Percentiles rank a stretch among this genome's conserved stretches.
phyloP scores from a whole-genome alignment of 2,113 vertebrate genomes.

The Hippocampus mohnikei region DNA sequence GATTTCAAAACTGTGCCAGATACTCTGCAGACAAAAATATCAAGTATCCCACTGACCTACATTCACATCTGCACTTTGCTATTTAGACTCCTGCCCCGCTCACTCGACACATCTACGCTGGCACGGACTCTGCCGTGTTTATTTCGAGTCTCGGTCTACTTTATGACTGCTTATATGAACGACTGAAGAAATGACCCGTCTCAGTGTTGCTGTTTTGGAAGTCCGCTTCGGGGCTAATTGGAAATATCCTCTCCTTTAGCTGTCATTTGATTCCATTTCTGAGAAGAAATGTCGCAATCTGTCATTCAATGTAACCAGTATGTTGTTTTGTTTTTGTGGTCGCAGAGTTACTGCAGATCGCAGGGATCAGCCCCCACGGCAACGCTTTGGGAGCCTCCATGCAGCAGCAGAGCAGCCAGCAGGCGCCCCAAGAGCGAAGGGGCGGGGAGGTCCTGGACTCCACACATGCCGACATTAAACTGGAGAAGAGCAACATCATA shows the following conservation, averaged over 20 bases:
- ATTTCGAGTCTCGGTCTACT: slow-evolving; percentile 36
- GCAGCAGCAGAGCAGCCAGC: slow-evolving; percentile 92
- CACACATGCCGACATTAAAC: slow-evolving; percentile 86
- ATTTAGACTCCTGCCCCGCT: slow-evolving; percentile 25
- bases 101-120: slow-evolving; percentile 30
- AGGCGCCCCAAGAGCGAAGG: slow-evolving; percentile 87
- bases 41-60: slow-evolving; percentile 44
- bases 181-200: slow-evolving; percentile 5
- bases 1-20: slow-evolving; percentile 4
- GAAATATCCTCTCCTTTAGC: neutral
- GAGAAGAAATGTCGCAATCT: too few species aligned
- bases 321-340: slow-evolving; percentile 5
- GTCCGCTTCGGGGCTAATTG: neutral
- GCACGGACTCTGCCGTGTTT: neutral
- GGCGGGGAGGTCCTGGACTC: slow-evolving; percentile 94
- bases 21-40: slow-evolving; percentile 14
- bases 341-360: slow-evolving; percentile 94
- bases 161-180: slow-evolving; percentile 7
- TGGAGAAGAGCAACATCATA: slow-evolving; percentile 98
- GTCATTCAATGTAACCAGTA: neutral
- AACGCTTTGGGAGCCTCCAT: slow-evolving; percentile 92
- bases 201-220: neutral
- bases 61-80: slow-evolving; percentile 39
- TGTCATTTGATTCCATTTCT: too few species aligned
- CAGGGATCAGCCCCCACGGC: slow-evolving; percentile 92